Percentiles rank a stretch among this genome's conserved stretches.
phyloP scores from a whole-genome alignment of 2,888 invertebrate genomes.

The Hesperia comma region DNA sequence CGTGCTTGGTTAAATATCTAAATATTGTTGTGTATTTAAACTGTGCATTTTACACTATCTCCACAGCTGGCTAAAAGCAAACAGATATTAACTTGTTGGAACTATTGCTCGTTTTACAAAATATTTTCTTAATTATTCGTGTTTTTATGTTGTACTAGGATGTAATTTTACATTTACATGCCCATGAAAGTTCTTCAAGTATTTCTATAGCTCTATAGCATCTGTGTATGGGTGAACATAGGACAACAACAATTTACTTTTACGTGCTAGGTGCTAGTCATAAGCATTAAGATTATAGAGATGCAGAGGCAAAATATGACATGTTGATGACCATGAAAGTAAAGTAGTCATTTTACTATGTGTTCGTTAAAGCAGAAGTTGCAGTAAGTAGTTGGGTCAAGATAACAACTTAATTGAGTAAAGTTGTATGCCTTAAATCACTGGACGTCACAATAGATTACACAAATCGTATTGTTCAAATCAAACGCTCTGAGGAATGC shows the following conservation, averaged over 20 bases:
- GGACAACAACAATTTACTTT: not conserved
- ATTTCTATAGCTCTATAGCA: not conserved
- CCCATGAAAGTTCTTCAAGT: not conserved
- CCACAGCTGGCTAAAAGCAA: slow-evolving; percentile 31
- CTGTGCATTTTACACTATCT: slow-evolving; percentile 23
- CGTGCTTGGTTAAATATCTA: slow-evolving; percentile 16
- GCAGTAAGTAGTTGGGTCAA: not conserved
- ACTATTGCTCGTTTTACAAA: slow-evolving; percentile 11
- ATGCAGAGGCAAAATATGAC: slow-evolving; percentile 10
- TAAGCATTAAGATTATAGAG: slow-evolving; percentile 17
- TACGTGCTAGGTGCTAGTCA: not conserved
- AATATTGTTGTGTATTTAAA: slow-evolving; percentile 24
- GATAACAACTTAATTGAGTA: slow-evolving; percentile 34
- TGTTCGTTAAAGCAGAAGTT: not conserved
- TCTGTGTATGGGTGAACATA: not conserved
- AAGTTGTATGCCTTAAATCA: slow-evolving; percentile 32
- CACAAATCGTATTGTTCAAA: slow-evolving; percentile 35
- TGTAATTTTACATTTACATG: not conserved
- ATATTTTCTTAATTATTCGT: slow-evolving; percentile 1
- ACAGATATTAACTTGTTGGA: slow-evolving; percentile 29
- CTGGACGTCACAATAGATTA: slow-evolving; percentile 34
- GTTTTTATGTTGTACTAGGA: slow-evolving; percentile 1
- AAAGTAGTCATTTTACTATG: not conserved
- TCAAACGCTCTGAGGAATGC: slow-evolving; percentile 57
- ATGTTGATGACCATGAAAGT: slow-evolving; percentile 10